phyloP scores from a whole-genome alignment of 2,113 vertebrate genomes.

The Triplophysa dalaica region DNA sequence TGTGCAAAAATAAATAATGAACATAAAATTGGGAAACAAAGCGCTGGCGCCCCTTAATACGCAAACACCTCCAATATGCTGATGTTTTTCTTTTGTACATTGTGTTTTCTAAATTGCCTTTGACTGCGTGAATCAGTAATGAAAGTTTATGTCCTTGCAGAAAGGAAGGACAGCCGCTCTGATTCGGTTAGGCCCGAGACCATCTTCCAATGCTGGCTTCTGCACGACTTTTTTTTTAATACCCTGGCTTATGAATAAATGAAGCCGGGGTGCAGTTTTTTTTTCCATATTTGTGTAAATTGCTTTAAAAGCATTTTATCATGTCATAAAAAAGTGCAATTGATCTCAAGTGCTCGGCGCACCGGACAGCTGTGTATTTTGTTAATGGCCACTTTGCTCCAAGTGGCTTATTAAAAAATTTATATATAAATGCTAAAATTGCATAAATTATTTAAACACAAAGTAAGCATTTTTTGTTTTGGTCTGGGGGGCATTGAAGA shows the following conservation, averaged over 20 bases:
- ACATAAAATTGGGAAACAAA: constrained; percentile 74
- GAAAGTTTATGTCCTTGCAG: constrained; percentile 99
- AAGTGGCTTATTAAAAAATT: constrained; percentile 99
- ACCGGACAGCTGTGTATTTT: constrained; percentile 99
- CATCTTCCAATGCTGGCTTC: constrained; percentile 81
- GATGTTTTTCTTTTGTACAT: constrained; percentile 96
- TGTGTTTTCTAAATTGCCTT: constrained; percentile 99
- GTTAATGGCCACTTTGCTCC: constrained; percentile 99
- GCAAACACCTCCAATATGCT: constrained; percentile 87
- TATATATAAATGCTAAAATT: constrained; percentile 99
- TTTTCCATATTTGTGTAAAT: constrained; percentile 99
- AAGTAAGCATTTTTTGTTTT: constrained; percentile 93
- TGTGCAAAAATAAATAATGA: constrained; percentile 70
- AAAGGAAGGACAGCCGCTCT: constrained; percentile 99
- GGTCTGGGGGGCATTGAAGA: constrained; percentile 73
- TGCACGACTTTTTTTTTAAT: constrained; percentile 73
- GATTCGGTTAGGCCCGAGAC: constrained; percentile 93
- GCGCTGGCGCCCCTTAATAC: constrained; percentile 75
- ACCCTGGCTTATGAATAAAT: constrained; percentile 84
- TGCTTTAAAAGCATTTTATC: constrained; percentile 99
- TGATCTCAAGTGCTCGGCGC: constrained; percentile 96
- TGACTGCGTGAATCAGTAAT: constrained; percentile 99
- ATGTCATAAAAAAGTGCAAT: constrained; percentile 99
- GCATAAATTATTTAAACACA: constrained; percentile 99
- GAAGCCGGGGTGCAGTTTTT: constrained; percentile 86